phyloP scores from a whole-genome alignment of 1,140 invertebrate genomes.

The Drosophila sulfurigaster region DNA sequence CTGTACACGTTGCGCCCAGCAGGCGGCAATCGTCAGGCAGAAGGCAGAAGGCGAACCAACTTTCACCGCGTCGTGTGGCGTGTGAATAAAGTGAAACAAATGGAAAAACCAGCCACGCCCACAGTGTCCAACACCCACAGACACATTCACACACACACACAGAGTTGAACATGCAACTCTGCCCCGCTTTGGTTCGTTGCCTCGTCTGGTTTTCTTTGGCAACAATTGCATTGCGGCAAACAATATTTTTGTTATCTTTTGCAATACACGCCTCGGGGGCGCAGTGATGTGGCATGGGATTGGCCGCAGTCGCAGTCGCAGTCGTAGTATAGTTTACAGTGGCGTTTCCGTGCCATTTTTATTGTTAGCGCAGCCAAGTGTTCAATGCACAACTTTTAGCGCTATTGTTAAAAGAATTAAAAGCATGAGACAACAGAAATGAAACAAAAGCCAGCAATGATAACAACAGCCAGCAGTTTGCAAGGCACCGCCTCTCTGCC shows the following conservation, averaged over 20 bases:
- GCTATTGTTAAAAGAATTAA: slow-evolving; percentile 81
- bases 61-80: slow-evolving; percentile 63
- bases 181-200: neutral
- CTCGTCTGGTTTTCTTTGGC: slow-evolving; percentile 62
- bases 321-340: slow-evolving; percentile 68
- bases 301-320: slow-evolving; percentile 22
- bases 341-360: slow-evolving; percentile 66
- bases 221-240: slow-evolving; percentile 82
- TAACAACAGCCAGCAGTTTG: slow-evolving; percentile 47
- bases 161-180: neutral
- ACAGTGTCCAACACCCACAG: neutral
- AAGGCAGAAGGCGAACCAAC: slow-evolving; percentile 19
- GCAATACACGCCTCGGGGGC: slow-evolving; percentile 44
- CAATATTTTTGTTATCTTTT: slow-evolving; percentile 80
- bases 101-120: slow-evolving; percentile 49
- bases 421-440: slow-evolving; percentile 60
- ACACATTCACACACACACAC: neutral
- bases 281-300: neutral
- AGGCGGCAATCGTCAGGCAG: slow-evolving; percentile 12
- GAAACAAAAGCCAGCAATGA: slow-evolving; percentile 78
- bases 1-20: slow-evolving; percentile 64
- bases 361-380: slow-evolving; percentile 77
- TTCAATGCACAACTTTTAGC: slow-evolving; percentile 83
- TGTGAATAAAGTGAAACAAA: slow-evolving; percentile 81
- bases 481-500: neutral